A percentile compares a stretch with the other conserved stretches of the same genome.
These are phyloP conservation scores for Macrophya alboannulata DNA, from an alignment of 2,888 invertebrate species.

Conservation along the genomic window DNA sequence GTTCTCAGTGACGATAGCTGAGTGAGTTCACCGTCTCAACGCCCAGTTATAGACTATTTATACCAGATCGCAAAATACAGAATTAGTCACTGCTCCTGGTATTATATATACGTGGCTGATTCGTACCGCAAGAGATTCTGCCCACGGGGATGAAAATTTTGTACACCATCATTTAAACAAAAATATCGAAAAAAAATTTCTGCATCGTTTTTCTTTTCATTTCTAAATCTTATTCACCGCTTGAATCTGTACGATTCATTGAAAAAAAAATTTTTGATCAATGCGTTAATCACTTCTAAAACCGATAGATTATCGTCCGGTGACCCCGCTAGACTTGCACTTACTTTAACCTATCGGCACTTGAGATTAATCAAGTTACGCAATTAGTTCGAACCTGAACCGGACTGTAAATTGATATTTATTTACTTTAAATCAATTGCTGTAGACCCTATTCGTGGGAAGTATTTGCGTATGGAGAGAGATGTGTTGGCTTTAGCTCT, in stretches of 20 bases:
- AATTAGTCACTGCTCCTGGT: constrained; percentile 46
- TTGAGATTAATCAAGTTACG: constrained; percentile 44
- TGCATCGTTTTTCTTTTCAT: neutral
- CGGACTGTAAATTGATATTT: constrained; percentile 35
- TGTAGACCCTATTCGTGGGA: constrained; percentile 17
- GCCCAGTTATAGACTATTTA: constrained; percentile 50
- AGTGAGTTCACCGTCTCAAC: constrained; percentile 42
- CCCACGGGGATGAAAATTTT: constrained; percentile 24
- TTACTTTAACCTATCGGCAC: constrained; percentile 19
- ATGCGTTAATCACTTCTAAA: neutral
- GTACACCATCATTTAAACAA: neutral
- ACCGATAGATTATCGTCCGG: constrained; percentile 14
- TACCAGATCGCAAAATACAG: constrained; percentile 40
- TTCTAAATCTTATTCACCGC: neutral
- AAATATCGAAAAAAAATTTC: neutral
- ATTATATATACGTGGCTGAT: constrained; percentile 26
- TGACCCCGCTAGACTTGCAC: constrained; percentile 38
- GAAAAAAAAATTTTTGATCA: no score
- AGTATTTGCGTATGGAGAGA: constrained; percentile 12
- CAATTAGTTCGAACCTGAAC: constrained; percentile 36
- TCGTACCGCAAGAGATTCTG: neutral
- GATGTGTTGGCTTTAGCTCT: neutral
- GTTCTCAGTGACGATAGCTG: constrained; percentile 17
- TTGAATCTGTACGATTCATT: neutral
- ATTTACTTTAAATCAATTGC: constrained; percentile 6